phyloP scores from a whole-genome alignment of 2,888 invertebrate genomes.

The Mesochorus sp. region DNA sequence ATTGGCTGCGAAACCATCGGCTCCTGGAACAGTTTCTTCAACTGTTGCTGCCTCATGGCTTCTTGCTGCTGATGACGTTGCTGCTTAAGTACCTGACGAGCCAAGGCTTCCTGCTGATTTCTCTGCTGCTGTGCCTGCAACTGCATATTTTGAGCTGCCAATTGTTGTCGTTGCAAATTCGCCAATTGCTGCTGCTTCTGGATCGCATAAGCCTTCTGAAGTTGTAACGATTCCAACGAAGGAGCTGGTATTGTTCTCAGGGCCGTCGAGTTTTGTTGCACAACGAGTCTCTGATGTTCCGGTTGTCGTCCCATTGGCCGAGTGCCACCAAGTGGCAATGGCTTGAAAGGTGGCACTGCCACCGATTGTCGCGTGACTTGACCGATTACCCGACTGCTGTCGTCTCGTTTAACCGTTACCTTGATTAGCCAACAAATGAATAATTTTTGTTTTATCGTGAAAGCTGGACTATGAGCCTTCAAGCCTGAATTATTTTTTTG shows the following conservation, averaged over 20 bases:
- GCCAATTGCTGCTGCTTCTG: slow-evolving; percentile 72
- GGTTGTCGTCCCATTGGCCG: slow-evolving; percentile 87
- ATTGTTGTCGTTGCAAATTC: slow-evolving; percentile 66
- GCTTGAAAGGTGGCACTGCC: slow-evolving; percentile 89
- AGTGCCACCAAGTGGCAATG: slow-evolving; percentile 85
- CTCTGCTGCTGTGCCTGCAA: slow-evolving; percentile 73
- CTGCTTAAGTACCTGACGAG: slow-evolving; percentile 76
- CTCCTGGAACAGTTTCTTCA: slow-evolving; percentile 70
- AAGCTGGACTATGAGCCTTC: no score
- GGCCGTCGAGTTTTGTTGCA: slow-evolving; percentile 77
- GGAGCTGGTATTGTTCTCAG: slow-evolving; percentile 71
- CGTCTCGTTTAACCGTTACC: slow-evolving; percentile 52
- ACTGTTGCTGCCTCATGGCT: slow-evolving; percentile 73
- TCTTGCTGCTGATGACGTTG: slow-evolving; percentile 78
- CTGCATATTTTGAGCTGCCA: slow-evolving; percentile 67
- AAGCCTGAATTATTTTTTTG: no score
- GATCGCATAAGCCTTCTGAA: slow-evolving; percentile 66
- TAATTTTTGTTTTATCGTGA: no score
- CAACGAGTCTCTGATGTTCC: slow-evolving; percentile 79
- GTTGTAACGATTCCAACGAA: slow-evolving; percentile 68
- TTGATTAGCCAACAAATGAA: neutral
- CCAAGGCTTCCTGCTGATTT: slow-evolving; percentile 75
- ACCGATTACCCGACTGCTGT: slow-evolving; percentile 28
- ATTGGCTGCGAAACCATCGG: slow-evolving; percentile 63
- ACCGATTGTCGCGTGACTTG: slow-evolving; percentile 52